These are phyloP conservation scores for Phallusia fumigata DNA, from an alignment of 23 tunicate genomes.

Conservation along the genomic window DNA sequence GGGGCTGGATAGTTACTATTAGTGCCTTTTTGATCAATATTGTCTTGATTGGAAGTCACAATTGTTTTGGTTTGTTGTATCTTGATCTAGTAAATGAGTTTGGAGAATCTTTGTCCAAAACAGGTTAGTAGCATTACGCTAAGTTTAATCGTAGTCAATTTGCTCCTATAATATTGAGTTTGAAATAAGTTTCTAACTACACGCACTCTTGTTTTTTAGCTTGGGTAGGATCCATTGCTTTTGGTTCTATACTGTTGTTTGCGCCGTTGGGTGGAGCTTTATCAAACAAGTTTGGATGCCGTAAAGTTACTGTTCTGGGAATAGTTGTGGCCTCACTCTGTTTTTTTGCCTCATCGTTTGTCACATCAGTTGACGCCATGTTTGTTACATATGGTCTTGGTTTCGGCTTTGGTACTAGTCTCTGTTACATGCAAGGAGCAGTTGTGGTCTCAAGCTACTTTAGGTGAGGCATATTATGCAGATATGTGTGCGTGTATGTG, in stretches of 20 bases:
- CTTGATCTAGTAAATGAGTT: slow-evolving; percentile 59
- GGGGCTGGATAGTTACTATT: slow-evolving; percentile 89
- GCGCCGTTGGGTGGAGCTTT: slow-evolving; percentile 79
- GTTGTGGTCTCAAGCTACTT: slow-evolving; percentile 89
- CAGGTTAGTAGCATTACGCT: slow-evolving; percentile 42
- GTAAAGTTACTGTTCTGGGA: slow-evolving; percentile 55
- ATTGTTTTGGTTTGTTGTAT: slow-evolving; percentile 68
- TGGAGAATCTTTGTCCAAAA: slow-evolving; percentile 46
- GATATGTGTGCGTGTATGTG: no score
- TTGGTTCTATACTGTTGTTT: slow-evolving; percentile 80
- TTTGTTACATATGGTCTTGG: slow-evolving; percentile 74
- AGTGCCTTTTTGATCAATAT: slow-evolving; percentile 65
- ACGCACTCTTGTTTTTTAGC: no score
- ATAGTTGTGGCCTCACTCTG: slow-evolving; percentile 37
- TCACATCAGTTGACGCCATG: slow-evolving; percentile 32
- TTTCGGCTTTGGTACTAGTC: slow-evolving; percentile 89
- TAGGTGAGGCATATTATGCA: slow-evolving; percentile 38
- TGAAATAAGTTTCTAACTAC: not conserved
- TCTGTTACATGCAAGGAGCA: slow-evolving; percentile 84
- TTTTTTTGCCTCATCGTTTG: slow-evolving; percentile 54
- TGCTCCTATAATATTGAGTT: no score
- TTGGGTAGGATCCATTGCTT: slow-evolving; percentile 80
- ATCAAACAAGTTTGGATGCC: slow-evolving; percentile 60
- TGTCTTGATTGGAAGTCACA: slow-evolving; percentile 72
- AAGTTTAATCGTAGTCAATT: no score